Conservation (phyloP, 2,888 invertebrate species). For the Adineta ricciae region DNA sequence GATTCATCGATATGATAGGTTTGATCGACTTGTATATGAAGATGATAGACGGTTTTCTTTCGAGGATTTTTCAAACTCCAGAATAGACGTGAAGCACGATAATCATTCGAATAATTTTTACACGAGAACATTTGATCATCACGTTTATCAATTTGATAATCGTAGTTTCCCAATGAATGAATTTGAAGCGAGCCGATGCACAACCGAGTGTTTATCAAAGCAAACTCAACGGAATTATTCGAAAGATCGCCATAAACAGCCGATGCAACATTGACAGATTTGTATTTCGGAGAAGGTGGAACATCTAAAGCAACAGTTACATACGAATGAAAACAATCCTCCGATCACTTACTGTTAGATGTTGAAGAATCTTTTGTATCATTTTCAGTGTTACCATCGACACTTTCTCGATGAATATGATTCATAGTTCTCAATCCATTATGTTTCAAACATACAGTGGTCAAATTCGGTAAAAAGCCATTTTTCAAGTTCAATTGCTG, state of each 20-base stretch:
- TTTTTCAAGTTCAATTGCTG: not conserved
- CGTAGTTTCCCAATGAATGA: not conserved
- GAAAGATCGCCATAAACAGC: not conserved
- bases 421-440: not conserved
- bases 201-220: not conserved
- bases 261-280: not conserved
- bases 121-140: not conserved
- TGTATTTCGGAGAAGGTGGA: not conserved
- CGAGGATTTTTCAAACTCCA: not conserved
- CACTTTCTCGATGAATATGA: not conserved
- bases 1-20: not conserved
- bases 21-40: not conserved
- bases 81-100: conserved; percentile 8
- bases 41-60: not conserved
- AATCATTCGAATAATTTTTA: not conserved
- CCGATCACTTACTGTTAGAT: not conserved
- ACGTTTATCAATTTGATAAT: not conserved
- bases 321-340: too few species aligned
- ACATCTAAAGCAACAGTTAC: too few species aligned
- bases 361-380: not conserved
- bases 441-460: not conserved
- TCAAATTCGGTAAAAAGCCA: not conserved
- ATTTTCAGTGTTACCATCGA: not conserved
- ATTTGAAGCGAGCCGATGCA: conserved; percentile 14
- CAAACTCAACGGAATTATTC: not conserved